phyloP scores from a whole-genome alignment of 2,113 vertebrate species.

The Cochlearius cochlearius region DNA sequence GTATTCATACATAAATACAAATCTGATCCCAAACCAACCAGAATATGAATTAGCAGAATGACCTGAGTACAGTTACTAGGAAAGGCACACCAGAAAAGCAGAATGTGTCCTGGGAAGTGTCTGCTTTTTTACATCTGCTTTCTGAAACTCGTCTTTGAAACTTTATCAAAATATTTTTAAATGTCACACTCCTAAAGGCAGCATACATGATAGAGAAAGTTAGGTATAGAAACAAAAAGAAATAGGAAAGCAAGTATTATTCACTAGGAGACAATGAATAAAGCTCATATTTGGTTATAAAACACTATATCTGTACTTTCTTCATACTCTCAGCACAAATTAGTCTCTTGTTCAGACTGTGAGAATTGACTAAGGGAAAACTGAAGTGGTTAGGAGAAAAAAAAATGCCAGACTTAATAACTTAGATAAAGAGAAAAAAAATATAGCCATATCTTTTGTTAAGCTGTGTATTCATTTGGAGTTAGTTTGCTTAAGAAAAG shows the following conservation, averaged over 20 bases:
- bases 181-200: not conserved
- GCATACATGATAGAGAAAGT: not conserved
- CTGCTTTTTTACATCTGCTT: not conserved
- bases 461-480: not conserved
- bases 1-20: not conserved
- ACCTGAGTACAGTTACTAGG: not conserved
- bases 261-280: not conserved
- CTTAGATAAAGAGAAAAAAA: not conserved
- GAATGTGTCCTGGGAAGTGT: not conserved
- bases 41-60: not conserved
- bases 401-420: not conserved
- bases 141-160: not conserved
- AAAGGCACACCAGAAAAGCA: not conserved
- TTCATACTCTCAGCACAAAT: not conserved
- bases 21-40: not conserved
- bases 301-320: not conserved
- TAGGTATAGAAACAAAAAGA: not conserved
- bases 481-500: not conserved
- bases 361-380: not conserved
- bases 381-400: not conserved
- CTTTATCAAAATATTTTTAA: not conserved
- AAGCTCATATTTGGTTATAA: not conserved
- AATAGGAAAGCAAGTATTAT: not conserved
- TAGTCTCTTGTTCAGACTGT: not conserved
- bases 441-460: not conserved